Percentiles rank a stretch among this genome's conserved stretches.
These are phyloP conservation scores for Bombus sibiricus DNA, from an alignment of 1,140 invertebrate species.

Conservation along the genomic window DNA sequence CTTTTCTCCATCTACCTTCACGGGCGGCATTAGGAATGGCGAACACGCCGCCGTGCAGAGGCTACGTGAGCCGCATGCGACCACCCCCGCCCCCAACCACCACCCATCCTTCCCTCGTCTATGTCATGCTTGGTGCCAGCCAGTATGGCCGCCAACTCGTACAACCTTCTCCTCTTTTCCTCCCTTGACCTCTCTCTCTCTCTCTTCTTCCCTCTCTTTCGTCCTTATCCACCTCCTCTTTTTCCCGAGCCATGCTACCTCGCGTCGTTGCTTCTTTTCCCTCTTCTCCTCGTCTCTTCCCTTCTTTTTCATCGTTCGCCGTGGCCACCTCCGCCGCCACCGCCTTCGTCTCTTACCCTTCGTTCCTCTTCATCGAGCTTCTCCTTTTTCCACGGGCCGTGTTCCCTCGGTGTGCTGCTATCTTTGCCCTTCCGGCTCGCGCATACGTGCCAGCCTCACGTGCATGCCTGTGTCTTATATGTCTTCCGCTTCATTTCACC, in stretches of 20 bases:
- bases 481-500: constrained; percentile 71
- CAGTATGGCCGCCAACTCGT: constrained; percentile 79
- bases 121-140: constrained; percentile 78
- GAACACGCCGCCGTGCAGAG: constrained; percentile 85
- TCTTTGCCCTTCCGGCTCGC: constrained; percentile 68
- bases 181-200: constrained; percentile 76
- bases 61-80: constrained; percentile 85
- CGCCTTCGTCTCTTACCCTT: constrained; percentile 13
- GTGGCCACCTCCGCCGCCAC: constrained; percentile 23
- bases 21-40: constrained; percentile 85
- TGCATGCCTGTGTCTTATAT: constrained; percentile 57
- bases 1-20: constrained; percentile 74
- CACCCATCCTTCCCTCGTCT: constrained; percentile 72
- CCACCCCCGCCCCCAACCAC: constrained; percentile 78
- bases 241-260: constrained; percentile 6
- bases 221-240: constrained; percentile 61
- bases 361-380: constrained; percentile 18
- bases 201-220: constrained; percentile 65
- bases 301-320: constrained; percentile 17
- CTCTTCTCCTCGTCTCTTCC: constrained; percentile 13
- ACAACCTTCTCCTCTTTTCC: constrained; percentile 77
- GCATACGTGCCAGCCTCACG: constrained; percentile 61
- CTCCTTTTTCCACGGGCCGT: constrained; percentile 40
- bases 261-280: constrained; percentile 20
- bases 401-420: constrained; percentile 51